phyloP scores from a whole-genome alignment of 2,888 invertebrate genomes.

The Panzeria rudis region DNA sequence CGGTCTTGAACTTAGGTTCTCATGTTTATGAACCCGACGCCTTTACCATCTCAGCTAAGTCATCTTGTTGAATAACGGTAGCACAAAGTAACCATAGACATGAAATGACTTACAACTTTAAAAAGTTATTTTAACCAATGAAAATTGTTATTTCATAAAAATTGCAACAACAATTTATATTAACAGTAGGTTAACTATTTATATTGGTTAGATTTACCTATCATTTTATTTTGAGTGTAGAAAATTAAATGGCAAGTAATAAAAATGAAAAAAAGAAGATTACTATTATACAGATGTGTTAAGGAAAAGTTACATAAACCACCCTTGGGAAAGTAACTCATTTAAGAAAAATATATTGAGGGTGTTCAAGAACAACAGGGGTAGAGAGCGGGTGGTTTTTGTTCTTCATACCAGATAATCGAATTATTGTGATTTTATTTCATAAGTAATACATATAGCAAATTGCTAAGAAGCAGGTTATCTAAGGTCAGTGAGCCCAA shows the following conservation, averaged over 20 bases:
- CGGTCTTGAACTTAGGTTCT: too few relatives aligned
- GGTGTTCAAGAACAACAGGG: neutral
- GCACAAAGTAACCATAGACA: too few relatives aligned
- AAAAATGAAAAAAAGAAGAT: neutral
- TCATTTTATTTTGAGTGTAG: too few relatives aligned
- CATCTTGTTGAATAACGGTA: too few relatives aligned
- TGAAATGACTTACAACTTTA: too few relatives aligned
- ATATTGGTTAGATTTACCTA: too few relatives aligned
- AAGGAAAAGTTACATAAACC: conserved; percentile 2
- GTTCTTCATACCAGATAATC: conserved; percentile 24
- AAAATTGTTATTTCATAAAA: too few relatives aligned
- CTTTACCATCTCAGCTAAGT: too few relatives aligned
- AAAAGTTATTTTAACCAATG: too few relatives aligned
- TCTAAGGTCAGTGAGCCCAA: conserved; percentile 59
- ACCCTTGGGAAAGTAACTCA: conserved; percentile 60
- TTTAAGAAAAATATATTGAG: neutral
- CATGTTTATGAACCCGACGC: too few relatives aligned
- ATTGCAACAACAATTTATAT: too few relatives aligned
- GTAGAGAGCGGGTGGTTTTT: conserved; percentile 11
- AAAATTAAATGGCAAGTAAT: conserved; percentile 8
- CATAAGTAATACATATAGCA: neutral
- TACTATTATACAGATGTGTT: neutral
- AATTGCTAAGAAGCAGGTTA: conserved; percentile 13
- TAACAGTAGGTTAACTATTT: too few relatives aligned
- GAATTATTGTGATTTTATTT: conserved; percentile 50